phyloP scores from a whole-genome alignment of 2,113 vertebrate species.

The Steatornis caripensis region DNA sequence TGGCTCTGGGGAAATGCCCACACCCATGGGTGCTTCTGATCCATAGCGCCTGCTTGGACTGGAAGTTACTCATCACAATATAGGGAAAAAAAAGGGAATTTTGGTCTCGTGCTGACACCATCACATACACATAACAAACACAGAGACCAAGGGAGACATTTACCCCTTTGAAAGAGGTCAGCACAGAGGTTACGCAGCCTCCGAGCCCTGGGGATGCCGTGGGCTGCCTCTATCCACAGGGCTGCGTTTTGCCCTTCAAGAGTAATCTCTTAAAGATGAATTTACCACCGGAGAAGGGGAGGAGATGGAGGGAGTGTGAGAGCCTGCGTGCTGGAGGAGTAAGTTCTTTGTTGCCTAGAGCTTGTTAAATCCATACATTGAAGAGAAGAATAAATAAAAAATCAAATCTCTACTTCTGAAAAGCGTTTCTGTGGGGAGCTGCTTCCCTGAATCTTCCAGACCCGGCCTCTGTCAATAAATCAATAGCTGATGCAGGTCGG shows the following conservation, averaged over 20 bases:
- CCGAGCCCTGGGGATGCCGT: background rate
- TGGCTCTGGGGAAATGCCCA: background rate
- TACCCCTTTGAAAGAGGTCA: background rate
- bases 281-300: background rate
- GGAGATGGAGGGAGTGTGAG: conserved; percentile 6
- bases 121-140: background rate
- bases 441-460: conserved; percentile 63
- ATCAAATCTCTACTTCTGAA: conserved; percentile 66
- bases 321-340: conserved; percentile 6
- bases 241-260: background rate
- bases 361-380: conserved; percentile 63
- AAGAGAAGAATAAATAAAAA: conserved; percentile 65
- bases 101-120: background rate
- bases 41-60: background rate
- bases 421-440: conserved; percentile 67
- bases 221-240: background rate
- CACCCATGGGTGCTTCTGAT: background rate
- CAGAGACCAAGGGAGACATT: background rate
- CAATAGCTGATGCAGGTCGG: conserved; percentile 70
- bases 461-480: conserved; percentile 66
- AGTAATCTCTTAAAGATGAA: conserved; percentile 31
- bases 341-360: conserved; percentile 63
- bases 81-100: background rate
- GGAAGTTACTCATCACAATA: background rate
- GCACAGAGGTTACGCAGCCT: background rate